Base-by-base conservation (phyloP, 2,888 invertebrate genomes). In the Leucophenga maculata region DNA sequence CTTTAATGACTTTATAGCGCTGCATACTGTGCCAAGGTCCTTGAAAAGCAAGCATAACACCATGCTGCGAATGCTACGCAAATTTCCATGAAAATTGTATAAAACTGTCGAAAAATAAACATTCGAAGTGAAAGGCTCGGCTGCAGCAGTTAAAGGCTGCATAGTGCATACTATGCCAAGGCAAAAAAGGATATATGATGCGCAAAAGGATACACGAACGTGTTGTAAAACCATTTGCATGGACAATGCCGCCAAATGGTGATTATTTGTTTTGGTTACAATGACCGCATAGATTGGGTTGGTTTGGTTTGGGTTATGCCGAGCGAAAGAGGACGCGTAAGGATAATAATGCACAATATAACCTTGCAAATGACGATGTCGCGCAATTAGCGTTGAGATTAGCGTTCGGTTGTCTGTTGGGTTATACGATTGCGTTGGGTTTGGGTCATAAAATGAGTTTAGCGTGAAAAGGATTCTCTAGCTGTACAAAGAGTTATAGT, bases 251-350 rank as follows among this genome's bases (percentile, higher is more conserved):
- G 72, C 77, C 79, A 80, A 81, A 84, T 79, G 84, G 84, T 81
- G 81, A 81, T 81, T 81, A 81, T 81, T 81, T 81, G 79, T 77
- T 83, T 81, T 81, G 81, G 84, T 80, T 77, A 78, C 80, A 82
- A 83, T 82, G 78, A 82, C 82, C 75, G 70, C 80, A 83, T 57
- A 14, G 31, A 16, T 52, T 52, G 16, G 20, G 22, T 55, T 22
- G 22, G 26, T 26, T 50, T 55, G 20, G 26, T 11, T 22, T 60
- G 59, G 44, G 64, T 46, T 57, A 69, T 69, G 72, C 70, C 70
- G 75, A 39, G 18, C 31, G 22, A 11, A 31, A 44, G 22, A 60
- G 39, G 44, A 60, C 31, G 11, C 13, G 62, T 22, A 62, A 22
- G 46, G 46, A 20, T 46, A 20, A 6, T 32, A 20, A 22, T 60